Conservation (phyloP, 2,113 vertebrate species). For the Myiozetetes cayanensis region DNA sequence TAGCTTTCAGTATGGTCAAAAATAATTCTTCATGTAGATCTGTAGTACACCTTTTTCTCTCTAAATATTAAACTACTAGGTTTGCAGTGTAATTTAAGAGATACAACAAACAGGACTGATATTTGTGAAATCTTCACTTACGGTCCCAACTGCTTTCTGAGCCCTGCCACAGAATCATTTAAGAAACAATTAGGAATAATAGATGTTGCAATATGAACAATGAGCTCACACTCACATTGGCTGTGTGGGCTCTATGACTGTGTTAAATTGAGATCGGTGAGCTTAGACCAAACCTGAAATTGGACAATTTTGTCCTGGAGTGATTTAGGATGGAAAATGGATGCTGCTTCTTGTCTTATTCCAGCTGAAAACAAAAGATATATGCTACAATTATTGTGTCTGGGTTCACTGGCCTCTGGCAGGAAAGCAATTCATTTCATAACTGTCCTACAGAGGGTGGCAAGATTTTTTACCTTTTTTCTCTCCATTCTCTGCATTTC, state of each 20-base stretch:
- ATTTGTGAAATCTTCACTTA: too few species aligned
- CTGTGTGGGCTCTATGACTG: accelerated
- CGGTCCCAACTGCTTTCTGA: too few species aligned
- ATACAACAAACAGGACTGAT: too few species aligned
- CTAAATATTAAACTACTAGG: too few species aligned
- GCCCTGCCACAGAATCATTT: too few species aligned
- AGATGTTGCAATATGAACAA: background rate
- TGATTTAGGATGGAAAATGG: background rate
- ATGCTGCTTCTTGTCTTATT: background rate
- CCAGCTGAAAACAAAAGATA: background rate
- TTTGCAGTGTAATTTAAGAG: too few species aligned
- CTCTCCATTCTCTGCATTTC: background rate
- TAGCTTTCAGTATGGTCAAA: too few species aligned
- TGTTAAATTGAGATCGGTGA: background rate
- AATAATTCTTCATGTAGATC: too few species aligned
- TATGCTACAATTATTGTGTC: background rate
- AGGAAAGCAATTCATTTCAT: background rate
- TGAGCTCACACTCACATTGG: accelerated
- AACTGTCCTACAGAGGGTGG: background rate
- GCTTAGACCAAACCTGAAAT: background rate
- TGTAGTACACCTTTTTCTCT: too few species aligned
- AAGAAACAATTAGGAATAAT: too few species aligned
- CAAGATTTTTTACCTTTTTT: background rate
- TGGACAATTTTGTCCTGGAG: background rate
- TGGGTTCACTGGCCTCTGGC: background rate